Conservation (phyloP, 2,888 invertebrate species). For the Lacanobia oleracea region DNA sequence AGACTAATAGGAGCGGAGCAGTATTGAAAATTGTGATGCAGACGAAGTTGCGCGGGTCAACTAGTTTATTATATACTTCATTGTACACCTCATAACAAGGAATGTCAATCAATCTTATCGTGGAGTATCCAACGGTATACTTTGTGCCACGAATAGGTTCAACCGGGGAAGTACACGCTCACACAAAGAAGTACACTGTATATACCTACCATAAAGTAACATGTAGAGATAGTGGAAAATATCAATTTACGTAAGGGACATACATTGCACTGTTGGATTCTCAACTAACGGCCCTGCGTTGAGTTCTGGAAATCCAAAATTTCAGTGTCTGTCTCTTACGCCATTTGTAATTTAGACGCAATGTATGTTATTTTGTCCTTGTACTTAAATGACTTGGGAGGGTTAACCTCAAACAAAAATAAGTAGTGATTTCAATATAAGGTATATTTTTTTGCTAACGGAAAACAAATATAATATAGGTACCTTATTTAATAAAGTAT, state of each 20-base stretch:
- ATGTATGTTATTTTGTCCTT: not conserved
- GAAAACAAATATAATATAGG: no score
- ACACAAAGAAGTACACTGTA: conserved; percentile 3
- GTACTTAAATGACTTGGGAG: not conserved
- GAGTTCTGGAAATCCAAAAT: not conserved
- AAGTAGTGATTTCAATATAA: no score
- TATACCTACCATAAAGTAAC: not conserved
- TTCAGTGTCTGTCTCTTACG: not conserved
- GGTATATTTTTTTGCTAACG: no score
- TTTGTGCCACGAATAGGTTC: not conserved
- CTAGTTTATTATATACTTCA: no score
- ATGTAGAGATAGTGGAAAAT: not conserved
- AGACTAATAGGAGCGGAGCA: no score
- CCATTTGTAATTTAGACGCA: not conserved
- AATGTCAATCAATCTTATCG: conserved; percentile 15
- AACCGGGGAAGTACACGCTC: conserved; percentile 21
- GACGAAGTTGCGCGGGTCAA: no score
- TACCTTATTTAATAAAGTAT: no score
- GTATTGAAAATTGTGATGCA: no score
- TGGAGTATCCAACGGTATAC: not conserved
- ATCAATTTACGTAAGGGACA: not conserved
- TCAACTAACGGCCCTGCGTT: not conserved
- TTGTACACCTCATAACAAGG: no score
- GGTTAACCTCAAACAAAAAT: not conserved
- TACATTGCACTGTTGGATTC: not conserved